phyloP scores from a whole-genome alignment of 2,113 vertebrate genomes.

The Cyanoderma ruficeps region DNA sequence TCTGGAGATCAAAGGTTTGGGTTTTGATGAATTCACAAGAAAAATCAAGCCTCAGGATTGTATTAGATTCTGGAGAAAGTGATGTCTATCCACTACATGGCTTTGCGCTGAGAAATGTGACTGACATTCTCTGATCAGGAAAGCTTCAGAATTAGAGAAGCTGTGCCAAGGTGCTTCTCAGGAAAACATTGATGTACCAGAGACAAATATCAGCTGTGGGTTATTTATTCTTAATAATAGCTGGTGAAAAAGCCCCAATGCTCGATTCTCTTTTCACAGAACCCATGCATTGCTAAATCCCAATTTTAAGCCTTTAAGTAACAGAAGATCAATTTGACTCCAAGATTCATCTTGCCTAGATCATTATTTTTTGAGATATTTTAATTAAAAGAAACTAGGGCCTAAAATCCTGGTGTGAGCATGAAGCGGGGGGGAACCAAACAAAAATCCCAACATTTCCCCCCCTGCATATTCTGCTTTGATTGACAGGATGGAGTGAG shows the following conservation, averaged over 20 bases:
- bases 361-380: neutral
- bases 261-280: neutral
- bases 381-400: neutral
- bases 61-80: neutral
- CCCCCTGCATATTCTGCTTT: neutral
- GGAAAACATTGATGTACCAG: neutral
- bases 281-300: neutral
- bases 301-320: neutral
- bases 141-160: neutral
- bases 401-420: neutral
- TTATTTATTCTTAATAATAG: neutral
- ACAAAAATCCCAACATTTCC: neutral
- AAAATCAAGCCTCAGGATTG: neutral
- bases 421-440: accelerated
- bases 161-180: neutral
- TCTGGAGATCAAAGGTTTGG: neutral
- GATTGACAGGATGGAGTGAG: neutral
- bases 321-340: neutral
- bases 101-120: neutral
- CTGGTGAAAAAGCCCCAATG: neutral
- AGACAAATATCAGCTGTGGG: neutral
- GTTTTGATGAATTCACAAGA: neutral
- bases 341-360: neutral
- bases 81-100: neutral
- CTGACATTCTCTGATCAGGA: neutral